Evolutionary conservation across 2,797 vertebrate species (phyloP).

Genomic region (Myoxocephalus aenaeus): DNA sequence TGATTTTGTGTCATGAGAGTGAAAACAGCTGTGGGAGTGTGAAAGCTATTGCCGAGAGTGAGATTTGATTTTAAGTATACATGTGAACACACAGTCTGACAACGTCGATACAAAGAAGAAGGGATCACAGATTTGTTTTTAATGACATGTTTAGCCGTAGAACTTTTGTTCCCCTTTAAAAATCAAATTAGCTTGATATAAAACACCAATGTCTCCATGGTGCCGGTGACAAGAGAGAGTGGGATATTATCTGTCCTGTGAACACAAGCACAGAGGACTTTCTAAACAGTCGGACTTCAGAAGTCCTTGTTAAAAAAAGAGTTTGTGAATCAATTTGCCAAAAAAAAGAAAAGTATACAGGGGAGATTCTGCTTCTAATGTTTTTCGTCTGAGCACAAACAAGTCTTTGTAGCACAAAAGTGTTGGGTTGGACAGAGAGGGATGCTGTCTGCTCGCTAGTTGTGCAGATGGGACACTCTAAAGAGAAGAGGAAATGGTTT

Average conservation of each 20-base stretch:
- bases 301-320: slow-evolving; percentile 19
- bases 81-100: neutral
- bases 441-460: slow-evolving; percentile 5
- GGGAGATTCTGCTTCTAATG: slow-evolving; percentile 5
- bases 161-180: neutral
- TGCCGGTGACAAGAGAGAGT: slow-evolving; percentile 1
- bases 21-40: slow-evolving; percentile 27
- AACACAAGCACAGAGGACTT: neutral
- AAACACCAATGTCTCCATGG: slow-evolving; percentile 1
- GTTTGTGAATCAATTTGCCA: slow-evolving; percentile 18
- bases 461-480: slow-evolving; percentile 41
- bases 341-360: slow-evolving; percentile 30
- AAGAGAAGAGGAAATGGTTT: slow-evolving; percentile 60
- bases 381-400: slow-evolving; percentile 40
- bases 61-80: slow-evolving; percentile 11
- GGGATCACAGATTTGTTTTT: slow-evolving; percentile 1
- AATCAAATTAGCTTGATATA: slow-evolving; percentile 6
- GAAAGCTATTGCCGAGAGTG: neutral
- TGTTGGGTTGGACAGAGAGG: slow-evolving; percentile 17
- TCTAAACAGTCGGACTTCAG: slow-evolving; percentile 20
- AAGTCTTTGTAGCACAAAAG: slow-evolving; percentile 29
- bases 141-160: slow-evolving; percentile 23
- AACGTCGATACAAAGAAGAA: neutral
- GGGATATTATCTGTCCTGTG: neutral
- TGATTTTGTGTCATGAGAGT: slow-evolving; percentile 1